phyloP scores from a whole-genome alignment of 2,888 invertebrate genomes.

The Serripes groenlandicus region DNA sequence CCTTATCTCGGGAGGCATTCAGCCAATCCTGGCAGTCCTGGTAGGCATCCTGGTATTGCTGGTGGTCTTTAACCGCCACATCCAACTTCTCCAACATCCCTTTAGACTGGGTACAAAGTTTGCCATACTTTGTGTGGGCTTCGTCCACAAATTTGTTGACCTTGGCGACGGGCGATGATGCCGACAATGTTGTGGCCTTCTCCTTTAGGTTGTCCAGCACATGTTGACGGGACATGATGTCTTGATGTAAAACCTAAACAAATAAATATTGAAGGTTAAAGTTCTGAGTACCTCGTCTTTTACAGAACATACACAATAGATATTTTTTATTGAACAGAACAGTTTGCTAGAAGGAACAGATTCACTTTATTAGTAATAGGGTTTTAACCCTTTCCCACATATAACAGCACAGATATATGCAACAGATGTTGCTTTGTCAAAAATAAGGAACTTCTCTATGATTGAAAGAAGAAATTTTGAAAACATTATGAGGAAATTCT shows the following conservation, averaged over 20 bases:
- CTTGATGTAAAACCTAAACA: constrained; percentile 91
- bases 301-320: no score
- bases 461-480: no score
- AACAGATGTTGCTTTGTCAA: no score
- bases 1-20: constrained; percentile 78
- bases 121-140: constrained; percentile 78
- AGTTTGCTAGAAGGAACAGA: no score
- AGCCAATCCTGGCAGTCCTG: constrained; percentile 94
- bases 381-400: no score
- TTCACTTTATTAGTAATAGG: no score
- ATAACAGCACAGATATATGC: no score
- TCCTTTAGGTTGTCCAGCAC: constrained; percentile 93
- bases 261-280: no score
- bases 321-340: no score
- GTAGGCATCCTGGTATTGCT: constrained; percentile 91
- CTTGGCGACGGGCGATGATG: constrained; percentile 76
- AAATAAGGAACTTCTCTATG: no score
- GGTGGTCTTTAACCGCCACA: constrained; percentile 94
- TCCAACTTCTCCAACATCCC: constrained; percentile 94
- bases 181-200: constrained; percentile 91
- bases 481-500: neutral
- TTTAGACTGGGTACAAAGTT: constrained; percentile 81
- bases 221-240: constrained; percentile 94
- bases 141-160: constrained; percentile 82
- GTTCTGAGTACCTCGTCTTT: no score